Percentiles rank a stretch among this genome's conserved stretches.
Evolutionary conservation across 2,797 vertebrate species (phyloP).

Genomic region (Phoebastria nigripes): DNA sequence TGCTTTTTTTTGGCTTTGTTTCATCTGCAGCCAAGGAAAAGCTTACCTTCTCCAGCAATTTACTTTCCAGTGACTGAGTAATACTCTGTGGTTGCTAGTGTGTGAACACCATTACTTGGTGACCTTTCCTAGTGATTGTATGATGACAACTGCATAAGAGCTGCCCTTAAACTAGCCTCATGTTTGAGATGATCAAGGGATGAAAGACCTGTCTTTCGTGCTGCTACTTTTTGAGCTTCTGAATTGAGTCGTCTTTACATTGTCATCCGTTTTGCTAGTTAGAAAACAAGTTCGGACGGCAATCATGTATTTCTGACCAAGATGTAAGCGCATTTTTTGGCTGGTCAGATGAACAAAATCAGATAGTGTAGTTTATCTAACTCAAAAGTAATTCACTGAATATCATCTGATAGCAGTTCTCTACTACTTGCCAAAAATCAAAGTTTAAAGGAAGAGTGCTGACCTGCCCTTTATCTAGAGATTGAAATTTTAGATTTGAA

Average conservation of each 20-base stretch:
- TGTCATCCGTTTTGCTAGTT: not conserved
- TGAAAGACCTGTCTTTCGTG: not conserved
- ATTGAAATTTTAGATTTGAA: not conserved
- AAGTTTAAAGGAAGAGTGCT: not conserved
- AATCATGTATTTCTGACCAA: not conserved
- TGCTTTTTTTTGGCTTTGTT: not conserved
- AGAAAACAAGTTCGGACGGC: not conserved
- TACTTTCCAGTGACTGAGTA: not conserved
- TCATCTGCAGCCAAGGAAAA: not conserved
- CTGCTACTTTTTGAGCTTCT: not conserved
- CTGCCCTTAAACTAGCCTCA: not conserved
- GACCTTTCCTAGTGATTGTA: constrained; percentile 21
- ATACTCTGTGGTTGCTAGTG: not conserved
- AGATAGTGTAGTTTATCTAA: not conserved
- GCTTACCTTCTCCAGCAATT: not conserved
- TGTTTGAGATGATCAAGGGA: not conserved
- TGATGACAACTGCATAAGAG: not conserved
- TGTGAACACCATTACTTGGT: not conserved
- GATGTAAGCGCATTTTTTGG: not conserved
- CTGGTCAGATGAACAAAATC: not conserved
- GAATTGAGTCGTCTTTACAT: not conserved
- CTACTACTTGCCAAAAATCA: not conserved
- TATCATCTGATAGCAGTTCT: not conserved
- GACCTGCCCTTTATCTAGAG: not conserved
- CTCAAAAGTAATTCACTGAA: not conserved